These are phyloP conservation scores for Poeciliopsis infans DNA, from an alignment of 2,797 vertebrate species.

Conservation along the genomic window DNA sequence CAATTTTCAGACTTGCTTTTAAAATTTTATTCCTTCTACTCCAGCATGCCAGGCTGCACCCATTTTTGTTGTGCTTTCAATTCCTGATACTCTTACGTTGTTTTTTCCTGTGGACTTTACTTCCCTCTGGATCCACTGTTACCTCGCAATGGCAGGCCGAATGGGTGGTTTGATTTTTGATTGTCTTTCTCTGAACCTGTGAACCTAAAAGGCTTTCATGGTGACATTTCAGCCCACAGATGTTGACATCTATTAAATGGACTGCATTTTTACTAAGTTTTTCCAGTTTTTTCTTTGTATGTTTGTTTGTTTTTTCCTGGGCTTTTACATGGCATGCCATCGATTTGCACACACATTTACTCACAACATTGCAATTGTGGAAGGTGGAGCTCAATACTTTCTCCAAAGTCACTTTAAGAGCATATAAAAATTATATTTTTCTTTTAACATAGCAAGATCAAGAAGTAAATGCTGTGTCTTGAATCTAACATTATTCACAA, in stretches of 20 bases:
- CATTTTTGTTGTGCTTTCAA: neutral
- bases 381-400: neutral
- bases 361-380: neutral
- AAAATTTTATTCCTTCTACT: neutral
- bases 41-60: neutral
- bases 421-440: neutral
- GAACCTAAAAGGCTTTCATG: neutral
- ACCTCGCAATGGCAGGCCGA: neutral
- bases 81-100: neutral
- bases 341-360: neutral
- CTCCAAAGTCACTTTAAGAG: neutral
- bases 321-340: neutral
- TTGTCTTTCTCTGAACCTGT: neutral
- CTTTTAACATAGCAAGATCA: neutral
- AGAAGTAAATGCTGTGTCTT: neutral
- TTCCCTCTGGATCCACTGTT: neutral
- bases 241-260: neutral
- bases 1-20: neutral
- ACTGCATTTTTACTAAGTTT: neutral
- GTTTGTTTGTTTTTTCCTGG: neutral
- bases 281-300: neutral
- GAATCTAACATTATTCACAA: neutral
- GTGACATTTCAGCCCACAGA: neutral
- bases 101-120: neutral
- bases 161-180: neutral